These are phyloP conservation scores for Sympetrum striolatum DNA, from an alignment of 2,888 invertebrate species.

Conservation along the genomic window DNA sequence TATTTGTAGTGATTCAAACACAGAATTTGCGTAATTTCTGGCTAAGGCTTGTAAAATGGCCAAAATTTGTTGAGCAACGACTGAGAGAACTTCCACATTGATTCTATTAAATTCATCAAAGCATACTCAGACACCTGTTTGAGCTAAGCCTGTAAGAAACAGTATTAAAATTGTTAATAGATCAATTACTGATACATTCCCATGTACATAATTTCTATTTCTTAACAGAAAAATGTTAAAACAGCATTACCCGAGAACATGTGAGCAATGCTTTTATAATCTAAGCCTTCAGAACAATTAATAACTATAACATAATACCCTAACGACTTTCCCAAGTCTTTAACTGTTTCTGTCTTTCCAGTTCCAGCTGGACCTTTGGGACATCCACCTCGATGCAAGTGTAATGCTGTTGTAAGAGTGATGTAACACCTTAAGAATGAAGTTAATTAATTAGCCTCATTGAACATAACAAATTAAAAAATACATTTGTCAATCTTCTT, in stretches of 20 bases:
- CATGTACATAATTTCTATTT: not conserved
- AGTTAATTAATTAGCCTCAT: not conserved
- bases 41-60: slow-evolving; percentile 79
- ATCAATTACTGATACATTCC: not conserved
- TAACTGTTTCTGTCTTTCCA: slow-evolving; percentile 91
- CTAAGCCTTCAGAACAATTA: slow-evolving; percentile 91
- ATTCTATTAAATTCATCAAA: slow-evolving; percentile 94
- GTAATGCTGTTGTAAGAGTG: slow-evolving; percentile 86
- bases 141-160: slow-evolving; percentile 68
- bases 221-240: not conserved
- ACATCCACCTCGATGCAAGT: slow-evolving; percentile 87
- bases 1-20: slow-evolving; percentile 81
- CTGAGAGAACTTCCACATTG: slow-evolving; percentile 89
- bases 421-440: slow-evolving; percentile 76
- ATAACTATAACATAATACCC: slow-evolving; percentile 92
- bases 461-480: not conserved
- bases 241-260: slow-evolving; percentile 72
- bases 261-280: slow-evolving; percentile 90
- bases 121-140: slow-evolving; percentile 92
- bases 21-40: slow-evolving; percentile 69
- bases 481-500: slow-evolving; percentile 42
- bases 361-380: slow-evolving; percentile 93
- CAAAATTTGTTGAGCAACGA: slow-evolving; percentile 90
- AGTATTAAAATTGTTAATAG: not conserved
- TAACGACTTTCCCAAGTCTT: slow-evolving; percentile 87